These are phyloP conservation scores for Periophthalmus modestus DNA, from an alignment of 2,113 vertebrate genomes.

Conservation along the genomic window DNA sequence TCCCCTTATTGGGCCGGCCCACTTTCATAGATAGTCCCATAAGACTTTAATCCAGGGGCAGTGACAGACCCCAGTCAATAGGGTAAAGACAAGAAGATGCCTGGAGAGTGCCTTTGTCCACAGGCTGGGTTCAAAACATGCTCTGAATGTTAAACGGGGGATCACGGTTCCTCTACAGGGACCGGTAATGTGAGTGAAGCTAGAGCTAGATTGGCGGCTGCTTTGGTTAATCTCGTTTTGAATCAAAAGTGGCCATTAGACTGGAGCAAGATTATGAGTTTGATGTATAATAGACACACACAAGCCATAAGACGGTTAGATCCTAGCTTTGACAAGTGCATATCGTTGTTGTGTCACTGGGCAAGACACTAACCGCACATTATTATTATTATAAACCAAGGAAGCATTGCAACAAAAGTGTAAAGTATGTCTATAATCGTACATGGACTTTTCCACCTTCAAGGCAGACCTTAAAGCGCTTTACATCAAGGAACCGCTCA, in stretches of 20 bases:
- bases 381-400: background rate
- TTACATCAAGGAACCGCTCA: too few relatives aligned
- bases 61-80: conserved; percentile 81
- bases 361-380: too few relatives aligned
- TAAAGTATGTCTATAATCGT: too few relatives aligned
- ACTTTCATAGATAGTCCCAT: conserved; percentile 77
- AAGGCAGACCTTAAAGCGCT: too few relatives aligned
- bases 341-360: background rate
- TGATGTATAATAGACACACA: too few relatives aligned
- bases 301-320: background rate
- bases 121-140: conserved; percentile 61
- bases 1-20: conserved; percentile 48
- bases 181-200: conserved; percentile 31
- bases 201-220: background rate
- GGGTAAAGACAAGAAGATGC: conserved; percentile 74
- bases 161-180: conserved; percentile 55
- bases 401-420: background rate
- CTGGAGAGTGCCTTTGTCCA: conserved; percentile 65
- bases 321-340: background rate
- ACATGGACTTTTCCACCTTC: too few relatives aligned
- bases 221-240: background rate
- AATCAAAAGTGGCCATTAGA: background rate
- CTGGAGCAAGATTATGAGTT: background rate
- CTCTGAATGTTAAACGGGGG: conserved; percentile 70
- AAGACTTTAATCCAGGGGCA: conserved; percentile 81